Evolutionary conservation across 2,888 invertebrate genomes (phyloP), one percentile per base, ranked within the genome.

Genomic region (Sarcophaga caerulescens): DNA sequence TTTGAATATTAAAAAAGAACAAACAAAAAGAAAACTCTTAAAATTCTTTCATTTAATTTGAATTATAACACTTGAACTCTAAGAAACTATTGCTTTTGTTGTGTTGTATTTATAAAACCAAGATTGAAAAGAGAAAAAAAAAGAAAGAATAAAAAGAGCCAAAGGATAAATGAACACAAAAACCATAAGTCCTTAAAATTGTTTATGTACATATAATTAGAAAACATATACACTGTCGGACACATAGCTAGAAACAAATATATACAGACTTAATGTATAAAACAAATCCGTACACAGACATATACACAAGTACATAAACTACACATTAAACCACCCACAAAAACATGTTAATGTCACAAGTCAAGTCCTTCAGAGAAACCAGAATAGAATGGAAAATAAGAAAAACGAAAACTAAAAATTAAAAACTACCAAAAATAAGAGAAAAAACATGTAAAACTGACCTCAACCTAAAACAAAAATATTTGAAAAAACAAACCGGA

Each of bases 321-420:
- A 35, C 6, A 35, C 35, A 35, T 52, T 52, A 52, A 52, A 12
- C 57, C 68, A 63, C 73, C 85, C 83, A 74, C 73, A 86, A 75
- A 71, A 82, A 62, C 76, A 83, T 83, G 83, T 70, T 80, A 77
- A 77, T 85, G 85, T 86, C 83, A 86, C 60, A 81, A 81, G 85
- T 84, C 86, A 84, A 86, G 75, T 65, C 75, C 78, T 57, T 74
- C 17, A 76, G 71, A 77, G 59, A 76, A 52, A 4, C 12, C 12
- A 52, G 52, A 52, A 52, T 3, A 47, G 11, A 14, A 12, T 12
- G 2, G 14, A 47, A 47, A 23, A 23, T 57, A n/a, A 65, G 6
- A 60, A 76, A 25, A 60, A 68, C 21, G 44, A 5, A 11, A 5
- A 17, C 23, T 19, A 57, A 70, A 57, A 52, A 35, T 35, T 35